Conservation (phyloP, 1,140 invertebrate species). For the Drosophila sturtevanti region DNA sequence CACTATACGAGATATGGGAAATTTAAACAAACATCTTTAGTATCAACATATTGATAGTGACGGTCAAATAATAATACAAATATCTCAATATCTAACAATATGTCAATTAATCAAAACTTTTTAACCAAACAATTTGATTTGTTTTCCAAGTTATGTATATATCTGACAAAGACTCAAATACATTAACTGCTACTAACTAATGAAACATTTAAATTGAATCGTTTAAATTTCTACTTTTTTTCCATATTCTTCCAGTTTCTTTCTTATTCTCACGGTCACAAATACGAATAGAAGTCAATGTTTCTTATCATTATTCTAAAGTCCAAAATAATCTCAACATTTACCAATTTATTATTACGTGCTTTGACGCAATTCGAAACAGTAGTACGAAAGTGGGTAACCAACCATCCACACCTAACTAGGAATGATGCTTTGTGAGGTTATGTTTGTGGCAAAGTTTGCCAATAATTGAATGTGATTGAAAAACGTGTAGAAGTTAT, state of each 20-base stretch:
- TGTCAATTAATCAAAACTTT: neutral
- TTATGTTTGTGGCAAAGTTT: neutral
- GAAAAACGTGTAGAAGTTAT: conserved; percentile 59
- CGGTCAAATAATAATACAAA: neutral
- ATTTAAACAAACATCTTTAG: neutral
- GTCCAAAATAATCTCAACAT: neutral
- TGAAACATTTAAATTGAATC: too few species aligned
- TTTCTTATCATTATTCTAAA: conserved; percentile 2
- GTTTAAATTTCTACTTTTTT: too few species aligned
- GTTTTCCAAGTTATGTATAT: too few species aligned
- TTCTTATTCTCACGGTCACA: neutral
- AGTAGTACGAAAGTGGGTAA: neutral
- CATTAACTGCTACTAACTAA: too few species aligned
- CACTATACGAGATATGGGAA: neutral
- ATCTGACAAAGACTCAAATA: too few species aligned
- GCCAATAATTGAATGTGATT: conserved; percentile 54
- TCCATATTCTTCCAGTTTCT: too few species aligned
- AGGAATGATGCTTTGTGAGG: neutral
- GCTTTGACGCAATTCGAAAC: conserved; percentile 37
- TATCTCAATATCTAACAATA: too few species aligned
- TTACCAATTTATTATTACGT: conserved; percentile 16
- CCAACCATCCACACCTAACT: neutral
- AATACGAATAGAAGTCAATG: neutral
- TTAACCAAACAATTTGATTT: too few species aligned
- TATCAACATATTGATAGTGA: neutral